phyloP scores from a whole-genome alignment of 2,888 invertebrate genomes.

The Melanargia galathea region DNA sequence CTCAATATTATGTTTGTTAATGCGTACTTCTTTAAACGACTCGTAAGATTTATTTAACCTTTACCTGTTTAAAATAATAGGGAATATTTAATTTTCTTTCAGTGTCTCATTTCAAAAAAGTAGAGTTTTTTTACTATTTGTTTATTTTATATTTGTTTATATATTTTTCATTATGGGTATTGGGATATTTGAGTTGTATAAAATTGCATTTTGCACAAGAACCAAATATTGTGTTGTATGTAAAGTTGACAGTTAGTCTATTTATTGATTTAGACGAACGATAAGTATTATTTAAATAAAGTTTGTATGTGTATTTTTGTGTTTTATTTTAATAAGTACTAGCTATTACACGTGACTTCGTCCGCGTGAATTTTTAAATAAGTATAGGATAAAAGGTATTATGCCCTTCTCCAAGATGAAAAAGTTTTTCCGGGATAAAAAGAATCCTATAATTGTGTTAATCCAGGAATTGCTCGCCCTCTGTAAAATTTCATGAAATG shows the following conservation, averaged over 20 bases:
- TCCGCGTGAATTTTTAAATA: too few species aligned
- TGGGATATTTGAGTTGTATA: not conserved
- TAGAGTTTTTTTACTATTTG: not conserved
- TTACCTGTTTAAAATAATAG: not conserved
- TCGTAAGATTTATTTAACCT: too few species aligned
- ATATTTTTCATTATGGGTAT: not conserved
- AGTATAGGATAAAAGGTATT: too few species aligned
- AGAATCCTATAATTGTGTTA: too few species aligned
- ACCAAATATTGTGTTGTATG: conserved; percentile 3
- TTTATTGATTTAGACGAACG: conserved; percentile 11
- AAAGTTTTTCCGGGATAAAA: too few species aligned
- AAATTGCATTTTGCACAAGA: not conserved
- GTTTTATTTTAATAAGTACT: conserved; percentile 33
- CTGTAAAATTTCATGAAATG: too few species aligned
- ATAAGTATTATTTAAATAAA: conserved; percentile 41
- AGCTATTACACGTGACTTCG: too few species aligned
- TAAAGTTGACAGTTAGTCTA: conserved; percentile 8
- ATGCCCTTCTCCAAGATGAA: too few species aligned
- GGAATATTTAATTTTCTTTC: not conserved
- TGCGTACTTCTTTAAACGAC: too few species aligned
- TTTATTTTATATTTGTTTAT: not conserved
- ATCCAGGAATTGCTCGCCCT: too few species aligned
- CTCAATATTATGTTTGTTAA: too few species aligned
- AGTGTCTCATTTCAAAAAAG: not conserved
- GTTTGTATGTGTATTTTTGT: conserved; percentile 38